Conservation (phyloP, 1,140 invertebrate species). For the Bemisia tabaci region DNA sequence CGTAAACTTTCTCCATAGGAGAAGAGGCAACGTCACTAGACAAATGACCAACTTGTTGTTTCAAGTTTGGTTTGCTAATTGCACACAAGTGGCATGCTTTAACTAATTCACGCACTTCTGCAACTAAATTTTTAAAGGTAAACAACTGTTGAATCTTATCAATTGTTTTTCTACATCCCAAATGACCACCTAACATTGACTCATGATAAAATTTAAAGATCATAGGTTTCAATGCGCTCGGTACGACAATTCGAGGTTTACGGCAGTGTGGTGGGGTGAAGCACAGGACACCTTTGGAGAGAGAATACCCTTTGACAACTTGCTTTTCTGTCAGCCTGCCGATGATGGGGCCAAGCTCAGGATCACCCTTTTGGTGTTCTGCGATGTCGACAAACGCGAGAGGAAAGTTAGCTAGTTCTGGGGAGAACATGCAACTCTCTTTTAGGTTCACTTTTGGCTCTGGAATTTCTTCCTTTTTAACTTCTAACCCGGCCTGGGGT, state of each 20-base stretch:
- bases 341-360: neutral
- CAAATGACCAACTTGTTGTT: neutral
- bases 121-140: neutral
- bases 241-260: neutral
- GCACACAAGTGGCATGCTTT: neutral
- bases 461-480: too few relatives aligned
- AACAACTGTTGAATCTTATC: neutral
- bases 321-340: neutral
- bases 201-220: slow-evolving; percentile 22
- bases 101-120: neutral
- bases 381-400: neutral
- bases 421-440: too few relatives aligned
- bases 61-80: neutral
- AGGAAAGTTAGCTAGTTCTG: neutral
- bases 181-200: neutral
- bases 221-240: neutral
- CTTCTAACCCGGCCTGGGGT: too few relatives aligned
- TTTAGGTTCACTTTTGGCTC: too few relatives aligned
- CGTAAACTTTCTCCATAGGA: neutral
- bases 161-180: neutral
- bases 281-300: neutral
- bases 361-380: neutral
- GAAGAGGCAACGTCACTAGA: neutral
- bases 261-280: neutral
- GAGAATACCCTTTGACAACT: neutral